A percentile compares a stretch with the other conserved stretches of the same genome.
Evolutionary conservation across 53 echinoderm and acorn worm genomes (phyloP).

Genomic region (Echinarachnius parma): DNA sequence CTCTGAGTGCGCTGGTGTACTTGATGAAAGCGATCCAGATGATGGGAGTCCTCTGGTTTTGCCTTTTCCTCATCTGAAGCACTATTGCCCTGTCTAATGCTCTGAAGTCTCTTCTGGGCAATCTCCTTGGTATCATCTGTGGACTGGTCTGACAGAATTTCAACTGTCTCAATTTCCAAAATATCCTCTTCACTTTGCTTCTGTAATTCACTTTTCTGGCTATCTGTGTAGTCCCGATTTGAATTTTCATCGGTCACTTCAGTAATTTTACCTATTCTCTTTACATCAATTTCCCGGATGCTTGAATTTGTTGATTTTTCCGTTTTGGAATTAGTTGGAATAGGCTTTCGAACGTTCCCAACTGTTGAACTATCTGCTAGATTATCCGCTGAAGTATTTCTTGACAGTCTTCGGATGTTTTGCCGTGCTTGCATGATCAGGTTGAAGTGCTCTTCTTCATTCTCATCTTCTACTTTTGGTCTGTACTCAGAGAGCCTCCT

Average conservation of each 20-base stretch:
- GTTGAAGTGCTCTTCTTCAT: conserved; percentile 37
- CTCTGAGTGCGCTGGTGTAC: conserved; percentile 54
- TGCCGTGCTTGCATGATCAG: conserved; percentile 41
- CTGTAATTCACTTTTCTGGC: conserved; percentile 34
- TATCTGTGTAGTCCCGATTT: conserved; percentile 23
- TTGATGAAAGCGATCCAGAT: conserved; percentile 17
- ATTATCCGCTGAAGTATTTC: conserved; percentile 4
- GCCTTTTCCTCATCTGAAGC: conserved; percentile 9
- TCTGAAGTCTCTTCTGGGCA: conserved; percentile 16
- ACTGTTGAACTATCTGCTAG: background rate
- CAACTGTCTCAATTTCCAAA: conserved; percentile 4
- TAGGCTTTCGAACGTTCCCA: background rate
- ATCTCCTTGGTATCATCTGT: conserved; percentile 44
- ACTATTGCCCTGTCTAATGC: conserved; percentile 10
- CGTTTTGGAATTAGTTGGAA: background rate
- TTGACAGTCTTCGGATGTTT: conserved; percentile 38
- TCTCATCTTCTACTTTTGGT: conserved; percentile 20
- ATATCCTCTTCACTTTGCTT: conserved; percentile 25
- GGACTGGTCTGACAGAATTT: conserved; percentile 42
- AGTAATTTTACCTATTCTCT: background rate
- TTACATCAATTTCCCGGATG: background rate
- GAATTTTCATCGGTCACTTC: background rate
- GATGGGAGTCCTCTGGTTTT: conserved; percentile 27
- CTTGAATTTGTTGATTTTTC: background rate
- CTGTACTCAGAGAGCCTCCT: background rate